phyloP scores from a whole-genome alignment of 1,140 invertebrate genomes.

The Drosophila bocqueti region DNA sequence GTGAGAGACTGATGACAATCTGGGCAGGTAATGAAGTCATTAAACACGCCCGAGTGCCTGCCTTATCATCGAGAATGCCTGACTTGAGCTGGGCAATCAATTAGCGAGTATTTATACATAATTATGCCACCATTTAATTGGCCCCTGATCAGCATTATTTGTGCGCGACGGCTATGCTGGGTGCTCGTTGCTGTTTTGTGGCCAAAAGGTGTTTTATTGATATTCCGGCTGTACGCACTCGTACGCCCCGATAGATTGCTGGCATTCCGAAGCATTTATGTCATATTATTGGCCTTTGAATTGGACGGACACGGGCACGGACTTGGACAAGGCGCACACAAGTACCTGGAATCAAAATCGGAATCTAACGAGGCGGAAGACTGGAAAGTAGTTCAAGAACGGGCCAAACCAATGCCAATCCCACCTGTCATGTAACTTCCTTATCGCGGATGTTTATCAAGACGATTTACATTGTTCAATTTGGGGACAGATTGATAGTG shows the following conservation, averaged over 20 bases:
- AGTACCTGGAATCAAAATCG: constrained; percentile 4
- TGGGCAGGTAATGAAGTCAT: constrained; percentile 53
- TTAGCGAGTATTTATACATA: constrained; percentile 71
- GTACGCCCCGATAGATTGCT: constrained; percentile 20
- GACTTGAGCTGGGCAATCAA: constrained; percentile 66
- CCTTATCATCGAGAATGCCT: constrained; percentile 55
- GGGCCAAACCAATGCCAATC: constrained; percentile 41
- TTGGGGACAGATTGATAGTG: constrained; percentile 33
- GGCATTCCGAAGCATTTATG: constrained; percentile 71
- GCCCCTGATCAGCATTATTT: constrained; percentile 48
- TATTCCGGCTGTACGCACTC: constrained; percentile 55
- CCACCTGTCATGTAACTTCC: constrained; percentile 49
- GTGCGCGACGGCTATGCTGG: constrained; percentile 15
- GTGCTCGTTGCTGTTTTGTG: constrained; percentile 11
- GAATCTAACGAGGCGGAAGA: constrained; percentile 29
- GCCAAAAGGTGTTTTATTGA: constrained; percentile 52
- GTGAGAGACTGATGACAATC: constrained; percentile 61
- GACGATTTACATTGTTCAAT: constrained; percentile 58
- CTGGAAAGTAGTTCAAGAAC: constrained; percentile 54
- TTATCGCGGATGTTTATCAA: constrained; percentile 47
- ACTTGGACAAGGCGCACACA: neutral
- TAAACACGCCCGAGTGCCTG: constrained; percentile 34
- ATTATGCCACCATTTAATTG: constrained; percentile 75
- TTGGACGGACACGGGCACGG: constrained; percentile 5
- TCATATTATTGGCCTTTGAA: constrained; percentile 52